Base-by-base conservation (phyloP, 2,113 vertebrate genomes). In the Alligator mississippiensis region DNA sequence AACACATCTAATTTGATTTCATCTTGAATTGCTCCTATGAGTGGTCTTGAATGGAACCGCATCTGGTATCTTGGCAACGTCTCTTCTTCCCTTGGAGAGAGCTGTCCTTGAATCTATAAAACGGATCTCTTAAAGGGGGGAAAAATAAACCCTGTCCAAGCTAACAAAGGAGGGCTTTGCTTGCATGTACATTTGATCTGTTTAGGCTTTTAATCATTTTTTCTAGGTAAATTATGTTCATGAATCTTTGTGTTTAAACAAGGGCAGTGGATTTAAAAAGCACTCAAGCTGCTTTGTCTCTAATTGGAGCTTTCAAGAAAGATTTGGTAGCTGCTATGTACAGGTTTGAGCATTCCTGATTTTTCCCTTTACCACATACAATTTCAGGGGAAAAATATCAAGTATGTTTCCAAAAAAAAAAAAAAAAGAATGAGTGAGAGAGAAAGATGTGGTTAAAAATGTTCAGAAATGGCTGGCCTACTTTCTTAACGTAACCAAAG, bases 1-100 rank as follows among this genome's bases (percentile, higher is more conserved):
- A 96, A 97, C 96, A 97, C 95, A 97, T 97, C 96, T 97, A 97
- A 97, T 97, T 96, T 97, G 95, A 97, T 97, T 97, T 97, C 95
- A 96, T 96, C 95, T 96, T 95, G 96, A 97, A 97, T 97, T 96
- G 96, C 94, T 97, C 95, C 96, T 97, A 90, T 96, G 96, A 96
- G 96, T 97, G 96, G 96, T 96, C 96, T 96, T 96, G 96, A 97
- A 97, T 96, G 93, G 96, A 96, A 96, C 90, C 12, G 76, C 96
- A 97, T 96, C 96, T 97, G 96, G 96, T 97, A 95, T 97, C 96
- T 97, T 97, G 96, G 96, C 96, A 97, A 97, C 96, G 72, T 95
- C 96, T 92, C 94, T 93, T 94, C 95, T 94, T 82, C 90, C 93
- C 24, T 25, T 97, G 92, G 93, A 94, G 94, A 96, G 96, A 94